These are phyloP conservation scores for Eriocheir sinensis DNA, from an alignment of 1,140 invertebrate genomes.

Conservation along the genomic window DNA sequence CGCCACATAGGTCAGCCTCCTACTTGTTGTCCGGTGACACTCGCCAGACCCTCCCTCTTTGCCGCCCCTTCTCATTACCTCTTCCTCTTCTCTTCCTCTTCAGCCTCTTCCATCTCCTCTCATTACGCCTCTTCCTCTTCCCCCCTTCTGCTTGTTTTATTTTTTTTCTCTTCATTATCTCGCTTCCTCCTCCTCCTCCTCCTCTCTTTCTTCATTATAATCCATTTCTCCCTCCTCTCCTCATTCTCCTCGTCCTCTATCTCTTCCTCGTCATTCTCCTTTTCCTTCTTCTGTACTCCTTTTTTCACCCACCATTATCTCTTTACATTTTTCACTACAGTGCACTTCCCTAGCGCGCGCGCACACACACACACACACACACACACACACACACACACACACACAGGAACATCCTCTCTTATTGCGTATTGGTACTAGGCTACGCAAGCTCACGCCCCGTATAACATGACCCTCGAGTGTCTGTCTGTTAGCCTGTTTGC, in stretches of 20 bases:
- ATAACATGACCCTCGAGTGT: no score
- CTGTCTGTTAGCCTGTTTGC: no score
- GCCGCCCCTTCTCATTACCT: neutral
- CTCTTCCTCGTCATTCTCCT: no score
- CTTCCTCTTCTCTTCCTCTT: neutral
- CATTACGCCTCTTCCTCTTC: neutral
- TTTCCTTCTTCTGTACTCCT: no score
- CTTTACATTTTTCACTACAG: neutral
- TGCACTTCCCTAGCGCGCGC: neutral
- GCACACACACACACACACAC: neutral
- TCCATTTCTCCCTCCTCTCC: no score
- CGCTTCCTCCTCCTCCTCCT: neutral
- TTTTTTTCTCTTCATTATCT: neutral
- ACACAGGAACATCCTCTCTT: no score
- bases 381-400: slow-evolving; percentile 14
- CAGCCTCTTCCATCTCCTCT: neutral
- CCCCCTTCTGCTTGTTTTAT: no score
- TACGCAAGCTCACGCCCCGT: no score
- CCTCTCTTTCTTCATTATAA: neutral
- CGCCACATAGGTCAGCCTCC: neutral
- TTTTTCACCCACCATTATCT: neutral
- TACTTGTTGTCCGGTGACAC: neutral
- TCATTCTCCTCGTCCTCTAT: no score
- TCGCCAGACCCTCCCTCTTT: neutral
- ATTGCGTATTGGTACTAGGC: no score